Percentiles rank a stretch among this genome's conserved stretches.
Conservation (phyloP, 2,113 vertebrate species). For the Ophthalmolycus amberensis region DNA sequence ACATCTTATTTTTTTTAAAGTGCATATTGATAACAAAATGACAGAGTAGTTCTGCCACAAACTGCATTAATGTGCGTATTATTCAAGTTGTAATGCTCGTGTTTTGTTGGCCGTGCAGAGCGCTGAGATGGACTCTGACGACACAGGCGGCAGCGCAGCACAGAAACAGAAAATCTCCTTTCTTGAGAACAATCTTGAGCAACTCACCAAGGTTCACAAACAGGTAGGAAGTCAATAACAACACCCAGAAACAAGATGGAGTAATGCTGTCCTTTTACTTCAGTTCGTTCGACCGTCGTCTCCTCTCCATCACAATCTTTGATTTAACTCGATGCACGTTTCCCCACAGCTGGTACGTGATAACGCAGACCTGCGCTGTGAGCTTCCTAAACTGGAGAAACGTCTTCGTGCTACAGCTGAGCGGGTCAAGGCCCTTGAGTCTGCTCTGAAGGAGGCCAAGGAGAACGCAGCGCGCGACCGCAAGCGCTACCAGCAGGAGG, state of each 20-base stretch:
- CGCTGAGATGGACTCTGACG: conserved; percentile 95
- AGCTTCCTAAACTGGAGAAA: conserved; percentile 98
- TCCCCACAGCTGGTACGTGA: conserved; percentile 92
- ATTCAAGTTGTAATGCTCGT: neutral
- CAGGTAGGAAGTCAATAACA: conserved; percentile 83
- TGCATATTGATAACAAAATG: neutral
- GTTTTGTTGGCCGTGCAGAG: conserved; percentile 80
- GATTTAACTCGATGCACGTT: neutral
- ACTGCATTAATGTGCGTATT: too few relatives aligned
- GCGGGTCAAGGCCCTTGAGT: conserved; percentile 96
- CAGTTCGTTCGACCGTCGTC: neutral
- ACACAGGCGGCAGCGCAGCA: conserved; percentile 95
- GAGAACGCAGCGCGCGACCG: conserved; percentile 96
- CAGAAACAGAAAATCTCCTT: conserved; percentile 99
- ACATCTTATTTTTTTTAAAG: neutral
- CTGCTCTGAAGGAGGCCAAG: conserved; percentile 97
- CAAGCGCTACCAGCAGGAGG: conserved; percentile 96
- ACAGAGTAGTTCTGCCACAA: neutral
- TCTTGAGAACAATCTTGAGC: conserved; percentile 98
- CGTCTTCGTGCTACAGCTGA: conserved; percentile 95
- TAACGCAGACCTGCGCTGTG: conserved; percentile 98
- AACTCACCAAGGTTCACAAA: conserved; percentile 98
- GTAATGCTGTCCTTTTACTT: neutral
- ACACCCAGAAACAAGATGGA: neutral
- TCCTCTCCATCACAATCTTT: too few relatives aligned